phyloP scores from a whole-genome alignment of 2,113 vertebrate genomes.

The Promerops cafer region DNA sequence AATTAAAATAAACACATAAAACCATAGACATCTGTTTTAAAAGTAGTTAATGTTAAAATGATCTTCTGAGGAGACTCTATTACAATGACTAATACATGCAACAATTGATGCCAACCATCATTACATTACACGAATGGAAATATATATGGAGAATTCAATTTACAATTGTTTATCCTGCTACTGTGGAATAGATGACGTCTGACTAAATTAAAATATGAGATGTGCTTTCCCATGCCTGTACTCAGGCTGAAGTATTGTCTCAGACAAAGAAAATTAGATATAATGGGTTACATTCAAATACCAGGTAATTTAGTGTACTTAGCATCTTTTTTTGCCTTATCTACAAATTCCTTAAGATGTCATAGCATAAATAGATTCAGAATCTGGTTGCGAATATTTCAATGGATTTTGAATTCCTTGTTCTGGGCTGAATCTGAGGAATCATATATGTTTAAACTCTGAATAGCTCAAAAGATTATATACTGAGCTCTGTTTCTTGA shows the following conservation, averaged over 20 bases:
- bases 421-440: background rate
- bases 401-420: background rate
- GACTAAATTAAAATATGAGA: background rate
- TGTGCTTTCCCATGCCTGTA: background rate
- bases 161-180: background rate
- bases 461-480: background rate
- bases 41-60: background rate
- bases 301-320: background rate
- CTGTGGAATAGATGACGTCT: background rate
- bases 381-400: background rate
- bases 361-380: background rate
- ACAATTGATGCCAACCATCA: background rate
- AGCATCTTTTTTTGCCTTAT: background rate
- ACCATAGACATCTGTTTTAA: background rate
- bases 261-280: background rate
- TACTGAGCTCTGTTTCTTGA: background rate
- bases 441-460: background rate
- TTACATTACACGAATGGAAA: background rate
- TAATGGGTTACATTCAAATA: background rate
- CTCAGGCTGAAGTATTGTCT: background rate
- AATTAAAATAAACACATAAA: background rate
- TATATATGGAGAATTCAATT: background rate
- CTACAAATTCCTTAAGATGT: background rate
- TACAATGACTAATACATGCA: background rate
- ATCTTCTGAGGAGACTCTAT: background rate